Conservation (phyloP, 1,140 invertebrate genomes). For the Drosophila sp. region DNA sequence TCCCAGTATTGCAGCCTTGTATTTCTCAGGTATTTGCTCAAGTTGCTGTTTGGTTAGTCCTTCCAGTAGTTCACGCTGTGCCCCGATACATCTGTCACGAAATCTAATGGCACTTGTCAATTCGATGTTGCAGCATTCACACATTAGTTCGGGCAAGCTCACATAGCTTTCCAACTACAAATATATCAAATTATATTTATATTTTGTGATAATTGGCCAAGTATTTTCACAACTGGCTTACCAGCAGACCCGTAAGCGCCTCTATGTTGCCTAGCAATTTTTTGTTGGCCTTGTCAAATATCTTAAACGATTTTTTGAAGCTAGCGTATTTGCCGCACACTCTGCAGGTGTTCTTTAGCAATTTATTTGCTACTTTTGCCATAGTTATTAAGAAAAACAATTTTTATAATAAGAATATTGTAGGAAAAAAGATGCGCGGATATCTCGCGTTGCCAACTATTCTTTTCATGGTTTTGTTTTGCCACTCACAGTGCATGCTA, state of each 20-base stretch:
- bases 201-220: background rate
- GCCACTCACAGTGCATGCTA: conserved; percentile 49
- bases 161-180: conserved; percentile 52
- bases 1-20: conserved; percentile 31
- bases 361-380: conserved; percentile 65
- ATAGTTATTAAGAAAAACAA: conserved; percentile 48
- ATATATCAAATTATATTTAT: background rate
- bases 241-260: conserved; percentile 60
- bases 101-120: conserved; percentile 52
- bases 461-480: conserved; percentile 47
- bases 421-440: conserved; percentile 56
- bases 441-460: conserved; percentile 60
- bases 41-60: conserved; percentile 55
- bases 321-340: conserved; percentile 72
- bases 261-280: conserved; percentile 65
- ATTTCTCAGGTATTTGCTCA: conserved; percentile 23
- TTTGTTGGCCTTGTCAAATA: conserved; percentile 63
- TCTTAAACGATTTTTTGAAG: conserved; percentile 61
- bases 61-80: conserved; percentile 54
- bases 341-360: conserved; percentile 66
- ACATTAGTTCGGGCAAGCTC: conserved; percentile 64
- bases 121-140: conserved; percentile 68
- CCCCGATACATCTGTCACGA: conserved; percentile 65
- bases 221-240: conserved; percentile 36
- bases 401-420: conserved; percentile 47